Conservation (phyloP, 2,113 vertebrate genomes). For the Perca fluviatilis region DNA sequence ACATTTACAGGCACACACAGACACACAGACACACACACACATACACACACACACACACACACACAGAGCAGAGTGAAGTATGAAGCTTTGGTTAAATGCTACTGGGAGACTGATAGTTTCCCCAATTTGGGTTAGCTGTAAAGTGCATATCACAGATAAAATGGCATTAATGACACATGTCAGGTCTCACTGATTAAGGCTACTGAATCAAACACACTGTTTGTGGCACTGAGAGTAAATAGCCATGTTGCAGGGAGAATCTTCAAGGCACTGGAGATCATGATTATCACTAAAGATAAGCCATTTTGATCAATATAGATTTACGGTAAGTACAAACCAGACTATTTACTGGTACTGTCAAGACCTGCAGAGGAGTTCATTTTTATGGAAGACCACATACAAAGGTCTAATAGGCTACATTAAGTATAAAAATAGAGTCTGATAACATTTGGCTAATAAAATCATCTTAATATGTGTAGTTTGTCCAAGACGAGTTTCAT, state of each 20-base stretch:
- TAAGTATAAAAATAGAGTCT: constrained; percentile 77
- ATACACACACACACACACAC: constrained; percentile 22
- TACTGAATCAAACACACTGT: constrained; percentile 77
- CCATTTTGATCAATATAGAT: constrained; percentile 65
- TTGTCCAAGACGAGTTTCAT: constrained; percentile 62
- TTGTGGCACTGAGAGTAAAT: constrained; percentile 64
- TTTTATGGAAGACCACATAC: constrained; percentile 75
- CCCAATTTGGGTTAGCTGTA: constrained; percentile 82
- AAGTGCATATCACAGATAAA: constrained; percentile 87
- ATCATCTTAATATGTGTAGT: constrained; percentile 68
- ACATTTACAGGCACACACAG: constrained; percentile 1
- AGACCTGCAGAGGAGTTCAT: constrained; percentile 66
- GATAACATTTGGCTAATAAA: constrained; percentile 67
- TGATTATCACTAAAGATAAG: constrained; percentile 58
- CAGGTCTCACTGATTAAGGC: constrained; percentile 82
- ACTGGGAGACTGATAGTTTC: constrained; percentile 76
- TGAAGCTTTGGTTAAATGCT: constrained; percentile 88
- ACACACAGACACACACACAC: constrained; percentile 32
- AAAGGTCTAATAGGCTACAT: constrained; percentile 69
- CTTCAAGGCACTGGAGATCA: constrained; percentile 63
- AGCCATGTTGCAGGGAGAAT: constrained; percentile 61
- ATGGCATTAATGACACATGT: constrained; percentile 73
- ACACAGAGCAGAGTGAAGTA: constrained; percentile 66
- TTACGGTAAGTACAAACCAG: constrained; percentile 46
- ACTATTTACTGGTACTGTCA: constrained; percentile 47